Evolutionary conservation across 1,140 invertebrate species (phyloP).

Genomic region (Drosophila oshimai): DNA sequence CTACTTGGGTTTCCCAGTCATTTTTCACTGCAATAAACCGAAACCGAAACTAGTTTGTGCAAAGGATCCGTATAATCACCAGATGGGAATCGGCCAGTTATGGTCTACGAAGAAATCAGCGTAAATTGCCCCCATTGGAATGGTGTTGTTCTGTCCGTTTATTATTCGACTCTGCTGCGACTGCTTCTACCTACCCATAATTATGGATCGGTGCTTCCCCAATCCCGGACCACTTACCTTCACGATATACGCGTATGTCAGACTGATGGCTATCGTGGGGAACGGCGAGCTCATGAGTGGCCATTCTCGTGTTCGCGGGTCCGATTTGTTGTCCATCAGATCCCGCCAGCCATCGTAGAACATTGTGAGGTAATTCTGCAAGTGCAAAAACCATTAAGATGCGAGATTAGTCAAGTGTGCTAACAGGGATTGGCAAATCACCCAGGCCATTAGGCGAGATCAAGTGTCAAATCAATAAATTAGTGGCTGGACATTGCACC

Average conservation of each 20-base stretch:
- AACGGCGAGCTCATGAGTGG: conserved; percentile 92
- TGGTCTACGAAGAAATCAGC: conserved; percentile 2
- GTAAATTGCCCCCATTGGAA: conserved; percentile 10
- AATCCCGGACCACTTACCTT: conserved; percentile 84
- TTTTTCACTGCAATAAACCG: conserved; percentile 35
- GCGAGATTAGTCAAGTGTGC: conserved; percentile 27
- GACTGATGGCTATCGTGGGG: conserved; percentile 90
- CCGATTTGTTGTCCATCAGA: conserved; percentile 89
- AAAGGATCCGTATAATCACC: conserved; percentile 21
- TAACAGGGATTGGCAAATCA: neutral
- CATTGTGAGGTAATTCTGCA: conserved; percentile 81
- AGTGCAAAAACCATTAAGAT: conserved; percentile 16
- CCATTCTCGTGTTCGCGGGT: conserved; percentile 92
- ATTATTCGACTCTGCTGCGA: neutral
- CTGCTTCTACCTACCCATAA: conserved; percentile 7
- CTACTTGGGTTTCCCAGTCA: conserved; percentile 11
- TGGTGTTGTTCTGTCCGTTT: conserved; percentile 12
- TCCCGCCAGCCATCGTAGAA: conserved; percentile 85
- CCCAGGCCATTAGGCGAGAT: conserved; percentile 20
- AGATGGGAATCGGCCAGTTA: conserved; percentile 18
- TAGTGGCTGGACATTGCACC: conserved; percentile 28
- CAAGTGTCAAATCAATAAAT: conserved; percentile 70
- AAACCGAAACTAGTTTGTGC: conserved; percentile 47
- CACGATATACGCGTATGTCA: conserved; percentile 90
- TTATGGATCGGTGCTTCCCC: conserved; percentile 43